Percentiles rank a stretch among this genome's conserved stretches.
Conservation (phyloP, 1,140 invertebrate species). For the Lamellibrachia luymesi region DNA sequence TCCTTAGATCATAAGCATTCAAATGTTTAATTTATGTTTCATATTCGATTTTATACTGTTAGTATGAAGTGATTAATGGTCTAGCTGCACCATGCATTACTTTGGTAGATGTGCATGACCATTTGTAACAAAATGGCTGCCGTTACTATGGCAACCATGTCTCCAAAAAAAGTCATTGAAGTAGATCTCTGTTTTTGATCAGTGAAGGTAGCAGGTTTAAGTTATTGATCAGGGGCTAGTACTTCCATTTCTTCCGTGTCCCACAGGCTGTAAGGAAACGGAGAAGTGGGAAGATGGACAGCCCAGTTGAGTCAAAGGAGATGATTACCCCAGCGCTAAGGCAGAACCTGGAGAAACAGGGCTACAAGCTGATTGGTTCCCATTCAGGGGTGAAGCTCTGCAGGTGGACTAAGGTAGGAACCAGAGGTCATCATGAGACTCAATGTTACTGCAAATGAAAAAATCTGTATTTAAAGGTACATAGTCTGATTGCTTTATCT, state of each 20-base stretch:
- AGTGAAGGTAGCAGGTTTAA: not conserved
- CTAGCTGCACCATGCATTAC: not conserved
- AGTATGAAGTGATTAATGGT: not conserved
- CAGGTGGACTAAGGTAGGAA: constrained; percentile 65
- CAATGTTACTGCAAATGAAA: not conserved
- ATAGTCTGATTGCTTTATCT: not conserved
- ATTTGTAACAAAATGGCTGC: too few relatives aligned
- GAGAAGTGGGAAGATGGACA: constrained; percentile 23
- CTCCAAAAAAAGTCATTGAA: too few relatives aligned
- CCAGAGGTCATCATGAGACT: not conserved
- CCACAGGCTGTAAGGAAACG: constrained; percentile 13
- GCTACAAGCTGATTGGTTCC: constrained; percentile 65
- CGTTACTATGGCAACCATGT: too few relatives aligned
- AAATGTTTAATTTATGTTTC: not conserved
- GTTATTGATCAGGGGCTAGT: not conserved
- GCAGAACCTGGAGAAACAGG: constrained; percentile 66
- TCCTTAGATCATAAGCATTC: not conserved
- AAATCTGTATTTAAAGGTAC: not conserved
- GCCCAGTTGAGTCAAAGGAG: constrained; percentile 51
- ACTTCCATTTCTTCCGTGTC: not conserved
- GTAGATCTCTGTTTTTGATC: not conserved
- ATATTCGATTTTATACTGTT: not conserved
- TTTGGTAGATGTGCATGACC: not conserved
- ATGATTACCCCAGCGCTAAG: constrained; percentile 65
- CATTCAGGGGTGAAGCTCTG: constrained; percentile 70